A percentile compares a stretch with the other conserved stretches of the same genome.
Evolutionary conservation across 2,888 invertebrate genomes (phyloP).

Genomic region (Julus scandinavius): DNA sequence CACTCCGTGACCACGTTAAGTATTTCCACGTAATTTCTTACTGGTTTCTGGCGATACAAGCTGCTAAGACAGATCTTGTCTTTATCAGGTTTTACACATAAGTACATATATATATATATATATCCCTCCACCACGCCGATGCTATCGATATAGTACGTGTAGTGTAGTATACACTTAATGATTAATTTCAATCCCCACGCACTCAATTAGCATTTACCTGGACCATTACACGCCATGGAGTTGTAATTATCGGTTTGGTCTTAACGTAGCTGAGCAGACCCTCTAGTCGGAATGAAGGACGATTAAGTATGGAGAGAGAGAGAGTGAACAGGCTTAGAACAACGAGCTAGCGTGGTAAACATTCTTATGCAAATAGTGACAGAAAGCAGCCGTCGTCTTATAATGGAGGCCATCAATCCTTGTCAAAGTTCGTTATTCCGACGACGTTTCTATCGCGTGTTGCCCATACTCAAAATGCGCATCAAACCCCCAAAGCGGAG

Average conservation of each 20-base stretch:
- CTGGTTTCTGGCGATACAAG: not conserved
- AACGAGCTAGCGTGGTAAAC: slow-evolving; percentile 18
- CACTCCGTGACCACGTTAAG: too few species aligned
- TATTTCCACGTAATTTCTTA: too few species aligned
- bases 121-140: not conserved
- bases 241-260: not conserved
- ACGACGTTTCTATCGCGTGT: slow-evolving; percentile 44
- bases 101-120: not conserved
- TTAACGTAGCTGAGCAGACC: not conserved
- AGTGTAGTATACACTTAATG: too few species aligned
- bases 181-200: slow-evolving; percentile 11
- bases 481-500: not conserved
- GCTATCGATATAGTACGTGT: not conserved
- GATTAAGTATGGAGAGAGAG: not conserved
- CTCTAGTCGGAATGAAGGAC: not conserved
- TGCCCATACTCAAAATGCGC: not conserved
- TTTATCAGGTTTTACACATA: not conserved
- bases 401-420: slow-evolving; percentile 54
- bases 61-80: not conserved
- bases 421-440: slow-evolving; percentile 52
- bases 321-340: not conserved
- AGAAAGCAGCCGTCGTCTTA: slow-evolving; percentile 51
- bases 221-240: not conserved
- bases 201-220: slow-evolving; percentile 25
- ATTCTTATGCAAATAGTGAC: slow-evolving; percentile 47